Conservation (phyloP, 2,888 invertebrate species). For the Sceliomorpha sp. region DNA sequence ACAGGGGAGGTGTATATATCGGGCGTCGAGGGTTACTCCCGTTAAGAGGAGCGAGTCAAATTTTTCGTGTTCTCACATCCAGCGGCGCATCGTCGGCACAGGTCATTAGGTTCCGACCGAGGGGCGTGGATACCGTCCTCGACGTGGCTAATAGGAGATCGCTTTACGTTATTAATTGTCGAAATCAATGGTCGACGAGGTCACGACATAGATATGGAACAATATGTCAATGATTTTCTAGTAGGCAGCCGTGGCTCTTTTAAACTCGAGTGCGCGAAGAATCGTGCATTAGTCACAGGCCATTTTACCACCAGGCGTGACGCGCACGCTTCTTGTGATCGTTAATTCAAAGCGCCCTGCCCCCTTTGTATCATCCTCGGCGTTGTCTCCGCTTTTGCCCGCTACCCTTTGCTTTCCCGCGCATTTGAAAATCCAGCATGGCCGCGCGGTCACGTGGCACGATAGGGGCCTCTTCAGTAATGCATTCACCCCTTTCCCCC, state of each 20-base stretch:
- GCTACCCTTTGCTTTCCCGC: conserved; percentile 63
- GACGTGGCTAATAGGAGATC: conserved; percentile 49
- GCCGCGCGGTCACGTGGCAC: conserved; percentile 75
- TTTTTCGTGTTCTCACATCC: conserved; percentile 32
- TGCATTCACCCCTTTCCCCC: conserved; percentile 62
- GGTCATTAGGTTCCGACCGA: conserved; percentile 33
- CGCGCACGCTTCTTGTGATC: conserved; percentile 68
- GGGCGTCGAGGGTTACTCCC: conserved; percentile 40
- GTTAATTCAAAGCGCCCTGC: conserved; percentile 69
- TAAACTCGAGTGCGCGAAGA: conserved; percentile 63
- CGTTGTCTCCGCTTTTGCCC: conserved; percentile 35
- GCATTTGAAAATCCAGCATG: conserved; percentile 75
- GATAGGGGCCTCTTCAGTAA: conserved; percentile 72
- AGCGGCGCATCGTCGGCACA: conserved; percentile 32
- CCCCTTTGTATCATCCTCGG: conserved; percentile 49
- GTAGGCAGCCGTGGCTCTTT: conserved; percentile 57
- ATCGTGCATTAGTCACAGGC: conserved; percentile 78
- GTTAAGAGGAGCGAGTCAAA: conserved; percentile 39
- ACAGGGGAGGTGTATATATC: conserved; percentile 20
- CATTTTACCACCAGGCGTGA: conserved; percentile 79
- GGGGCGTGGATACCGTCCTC: conserved; percentile 42
- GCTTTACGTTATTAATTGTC: conserved; percentile 70
- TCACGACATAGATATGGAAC: conserved; percentile 60
- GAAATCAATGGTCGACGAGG: conserved; percentile 47
- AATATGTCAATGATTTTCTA: conserved; percentile 74